Percentiles rank a stretch among this genome's conserved stretches.
These are phyloP conservation scores for Aspidapion aeneum DNA, from an alignment of 2,888 invertebrate genomes.

Conservation along the genomic window DNA sequence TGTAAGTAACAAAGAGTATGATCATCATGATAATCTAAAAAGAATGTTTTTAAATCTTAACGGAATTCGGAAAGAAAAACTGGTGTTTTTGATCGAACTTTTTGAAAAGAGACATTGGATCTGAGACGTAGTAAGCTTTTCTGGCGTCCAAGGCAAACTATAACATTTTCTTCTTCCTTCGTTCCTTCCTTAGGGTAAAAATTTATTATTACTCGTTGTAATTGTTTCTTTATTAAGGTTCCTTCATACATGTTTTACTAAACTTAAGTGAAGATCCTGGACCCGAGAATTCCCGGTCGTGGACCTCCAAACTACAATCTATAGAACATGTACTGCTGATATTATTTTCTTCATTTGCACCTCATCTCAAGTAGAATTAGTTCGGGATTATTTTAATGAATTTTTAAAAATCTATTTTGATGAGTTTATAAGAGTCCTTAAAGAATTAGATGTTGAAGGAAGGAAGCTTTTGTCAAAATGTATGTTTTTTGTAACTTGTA, in stretches of 20 bases:
- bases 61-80: slow-evolving; percentile 11
- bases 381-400: slow-evolving; percentile 8
- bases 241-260: slow-evolving; percentile 23
- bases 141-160: no score
- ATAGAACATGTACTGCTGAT: slow-evolving; percentile 13
- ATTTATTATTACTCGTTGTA: no score
- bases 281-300: slow-evolving; percentile 16
- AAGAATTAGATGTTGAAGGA: slow-evolving; percentile 8
- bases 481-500: background rate
- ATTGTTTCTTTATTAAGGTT: slow-evolving; percentile 13
- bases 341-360: slow-evolving; percentile 17
- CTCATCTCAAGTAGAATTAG: slow-evolving; percentile 7
- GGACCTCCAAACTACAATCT: slow-evolving; percentile 13
- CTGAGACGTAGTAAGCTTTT: background rate
- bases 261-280: slow-evolving; percentile 7
- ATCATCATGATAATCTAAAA: slow-evolving; percentile 6
- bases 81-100: slow-evolving; percentile 7
- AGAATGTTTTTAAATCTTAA: slow-evolving; percentile 4
- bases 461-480: background rate
- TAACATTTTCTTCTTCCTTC: no score
- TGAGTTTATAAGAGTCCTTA: slow-evolving; percentile 15
- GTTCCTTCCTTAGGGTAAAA: no score
- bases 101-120: slow-evolving; percentile 13
- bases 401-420: slow-evolving; percentile 18
- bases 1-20: slow-evolving; percentile 13